Evolutionary conservation across 2,888 invertebrate species (phyloP).

Genomic region (Brachypterus glaber): DNA sequence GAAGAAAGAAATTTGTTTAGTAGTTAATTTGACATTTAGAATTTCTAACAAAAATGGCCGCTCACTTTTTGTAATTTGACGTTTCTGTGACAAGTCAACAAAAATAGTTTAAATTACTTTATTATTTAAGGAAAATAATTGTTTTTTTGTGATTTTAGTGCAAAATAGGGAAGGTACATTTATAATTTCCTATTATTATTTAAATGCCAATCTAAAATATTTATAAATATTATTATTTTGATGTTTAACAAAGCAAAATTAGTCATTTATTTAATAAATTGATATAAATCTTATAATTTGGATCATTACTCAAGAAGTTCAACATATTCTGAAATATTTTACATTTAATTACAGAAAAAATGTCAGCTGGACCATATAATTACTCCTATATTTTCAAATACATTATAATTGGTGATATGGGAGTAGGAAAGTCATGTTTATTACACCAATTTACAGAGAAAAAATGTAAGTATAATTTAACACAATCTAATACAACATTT

Average conservation of each 20-base stretch:
- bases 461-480: constrained; percentile 76
- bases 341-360: constrained; percentile 41
- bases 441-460: constrained; percentile 99
- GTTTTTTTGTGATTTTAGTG: constrained; percentile 7
- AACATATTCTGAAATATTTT: no score
- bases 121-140: constrained; percentile 16
- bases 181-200: constrained; percentile 3
- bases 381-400: constrained; percentile 99
- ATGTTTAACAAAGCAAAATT: no score
- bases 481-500: background rate
- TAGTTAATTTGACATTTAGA: no score
- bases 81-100: constrained; percentile 21
- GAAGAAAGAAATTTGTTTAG: no score
- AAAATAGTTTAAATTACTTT: constrained; percentile 16
- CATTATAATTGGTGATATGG: constrained; percentile 99
- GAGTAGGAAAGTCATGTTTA: constrained; percentile 98
- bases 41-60: constrained; percentile 23
- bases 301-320: no score
- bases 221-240: constrained; percentile 7
- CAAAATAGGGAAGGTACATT: background rate
- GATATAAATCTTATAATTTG: no score
- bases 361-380: constrained; percentile 96
- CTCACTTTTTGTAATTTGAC: constrained; percentile 24
- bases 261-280: no score
- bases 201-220: constrained; percentile 6